A percentile compares a stretch with the other conserved stretches of the same genome.
phyloP scores from a whole-genome alignment of 2,888 invertebrate species.

The Flabesymbios commensalis region DNA sequence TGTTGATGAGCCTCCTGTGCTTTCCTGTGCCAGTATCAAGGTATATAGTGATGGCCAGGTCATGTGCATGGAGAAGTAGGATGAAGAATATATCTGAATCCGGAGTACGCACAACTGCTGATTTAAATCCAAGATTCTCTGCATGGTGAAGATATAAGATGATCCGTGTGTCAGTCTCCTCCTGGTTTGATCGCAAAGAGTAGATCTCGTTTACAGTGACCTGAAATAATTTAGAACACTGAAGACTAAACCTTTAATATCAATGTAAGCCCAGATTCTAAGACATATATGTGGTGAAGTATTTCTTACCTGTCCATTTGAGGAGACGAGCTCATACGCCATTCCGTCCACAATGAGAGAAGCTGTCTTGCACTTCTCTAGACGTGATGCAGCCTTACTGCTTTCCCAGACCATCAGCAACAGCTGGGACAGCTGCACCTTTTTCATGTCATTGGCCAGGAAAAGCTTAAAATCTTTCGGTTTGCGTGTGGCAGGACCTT shows the following conservation, averaged over 20 bases:
- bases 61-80: slow-evolving; percentile 6
- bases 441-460: slow-evolving; percentile 11
- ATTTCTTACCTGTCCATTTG: slow-evolving; percentile 5
- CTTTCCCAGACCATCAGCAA: slow-evolving; percentile 8
- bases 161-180: not conserved
- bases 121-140: slow-evolving; percentile 3
- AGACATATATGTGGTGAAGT: not conserved
- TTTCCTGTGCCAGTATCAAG: slow-evolving; percentile 14
- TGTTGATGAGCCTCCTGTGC: slow-evolving; percentile 2
- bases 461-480: not conserved
- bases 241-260: no score
- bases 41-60: slow-evolving; percentile 8
- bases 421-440: slow-evolving; percentile 8
- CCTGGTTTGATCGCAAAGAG: slow-evolving; percentile 1
- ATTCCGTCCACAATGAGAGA: slow-evolving; percentile 6
- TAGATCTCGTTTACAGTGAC: not conserved
- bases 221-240: not conserved
- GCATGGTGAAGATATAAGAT: slow-evolving; percentile 7
- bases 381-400: not conserved
- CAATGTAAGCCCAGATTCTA: no score
- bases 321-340: not conserved
- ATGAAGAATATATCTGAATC: slow-evolving; percentile 15
- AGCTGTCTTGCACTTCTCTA: not conserved
- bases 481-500: not conserved
- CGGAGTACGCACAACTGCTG: slow-evolving; percentile 13